A percentile compares a stretch with the other conserved stretches of the same genome.
These are phyloP conservation scores for Sapajus apella DNA, from an alignment of 2,113 vertebrate species.

Conservation along the genomic window DNA sequence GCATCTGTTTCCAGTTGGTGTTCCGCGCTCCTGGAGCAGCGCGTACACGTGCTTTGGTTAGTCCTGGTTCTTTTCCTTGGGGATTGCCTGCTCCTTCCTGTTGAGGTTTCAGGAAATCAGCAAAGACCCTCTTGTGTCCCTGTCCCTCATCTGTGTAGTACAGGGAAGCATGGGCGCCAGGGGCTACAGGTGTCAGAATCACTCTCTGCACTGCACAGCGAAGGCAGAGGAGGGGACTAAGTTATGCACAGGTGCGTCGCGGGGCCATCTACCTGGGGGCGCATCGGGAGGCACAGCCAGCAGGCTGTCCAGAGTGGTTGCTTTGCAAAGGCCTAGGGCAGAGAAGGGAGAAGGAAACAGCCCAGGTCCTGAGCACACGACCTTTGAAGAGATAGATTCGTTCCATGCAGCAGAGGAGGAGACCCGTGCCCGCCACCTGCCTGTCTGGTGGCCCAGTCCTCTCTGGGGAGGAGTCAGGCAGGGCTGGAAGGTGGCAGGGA, in stretches of 20 bases:
- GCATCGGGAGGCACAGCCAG: rapidly evolving
- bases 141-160: neutral
- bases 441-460: neutral
- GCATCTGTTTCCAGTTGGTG: neutral
- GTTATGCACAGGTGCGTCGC: neutral
- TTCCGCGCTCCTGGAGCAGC: too few species aligned
- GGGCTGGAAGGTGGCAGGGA: neutral
- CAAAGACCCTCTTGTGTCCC: neutral
- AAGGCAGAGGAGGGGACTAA: neutral
- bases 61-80: neutral
- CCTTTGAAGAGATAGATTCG: too few species aligned
- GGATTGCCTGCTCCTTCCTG: neutral
- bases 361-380: neutral
- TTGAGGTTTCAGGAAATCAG: neutral
- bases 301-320: neutral
- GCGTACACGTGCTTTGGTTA: rapidly evolving
- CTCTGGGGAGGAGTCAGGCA: neutral
- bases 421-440: neutral
- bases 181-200: too few species aligned
- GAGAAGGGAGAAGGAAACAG: neutral
- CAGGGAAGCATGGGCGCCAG: neutral
- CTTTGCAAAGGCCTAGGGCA: neutral
- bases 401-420: too few species aligned
- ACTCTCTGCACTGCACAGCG: neutral
- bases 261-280: neutral